These are phyloP conservation scores for Sminthurides bifidus DNA, from an alignment of 1,140 invertebrate species.

Conservation along the genomic window DNA sequence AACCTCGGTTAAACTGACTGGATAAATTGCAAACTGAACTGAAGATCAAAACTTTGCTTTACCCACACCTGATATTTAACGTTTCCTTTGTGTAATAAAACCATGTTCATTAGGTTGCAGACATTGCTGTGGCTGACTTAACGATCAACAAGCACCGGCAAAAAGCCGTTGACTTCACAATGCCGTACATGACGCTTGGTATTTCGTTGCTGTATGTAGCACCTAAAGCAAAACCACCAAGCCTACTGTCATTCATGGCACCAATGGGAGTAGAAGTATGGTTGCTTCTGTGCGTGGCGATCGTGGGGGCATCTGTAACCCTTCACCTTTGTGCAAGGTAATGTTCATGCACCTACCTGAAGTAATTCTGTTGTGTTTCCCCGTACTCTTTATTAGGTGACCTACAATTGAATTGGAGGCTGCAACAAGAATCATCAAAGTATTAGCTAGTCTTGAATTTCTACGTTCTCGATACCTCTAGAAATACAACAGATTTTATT, in stretches of 20 bases:
- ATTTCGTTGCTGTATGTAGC: constrained; percentile 88
- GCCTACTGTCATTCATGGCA: constrained; percentile 83
- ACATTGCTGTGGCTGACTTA: constrained; percentile 81
- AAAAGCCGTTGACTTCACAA: constrained; percentile 44
- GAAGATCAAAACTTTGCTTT: background rate
- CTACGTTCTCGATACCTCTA: background rate
- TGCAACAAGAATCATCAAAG: background rate
- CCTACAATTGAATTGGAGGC: background rate
- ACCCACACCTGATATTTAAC: background rate
- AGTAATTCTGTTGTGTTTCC: background rate
- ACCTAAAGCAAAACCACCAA: constrained; percentile 78
- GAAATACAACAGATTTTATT: background rate
- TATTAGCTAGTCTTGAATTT: background rate
- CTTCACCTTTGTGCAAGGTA: constrained; percentile 85
- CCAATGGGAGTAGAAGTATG: constrained; percentile 86
- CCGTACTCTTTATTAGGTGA: background rate
- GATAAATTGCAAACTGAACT: background rate
- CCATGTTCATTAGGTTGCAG: constrained; percentile 53
- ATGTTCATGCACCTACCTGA: no score
- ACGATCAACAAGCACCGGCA: constrained; percentile 85
- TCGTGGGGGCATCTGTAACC: constrained; percentile 79
- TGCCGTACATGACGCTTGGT: constrained; percentile 45
- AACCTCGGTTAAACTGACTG: background rate
- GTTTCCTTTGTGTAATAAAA: background rate
- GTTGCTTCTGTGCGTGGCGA: constrained; percentile 91